These are phyloP conservation scores for Channa maculata DNA, from an alignment of 2,113 vertebrate species.

Conservation along the genomic window DNA sequence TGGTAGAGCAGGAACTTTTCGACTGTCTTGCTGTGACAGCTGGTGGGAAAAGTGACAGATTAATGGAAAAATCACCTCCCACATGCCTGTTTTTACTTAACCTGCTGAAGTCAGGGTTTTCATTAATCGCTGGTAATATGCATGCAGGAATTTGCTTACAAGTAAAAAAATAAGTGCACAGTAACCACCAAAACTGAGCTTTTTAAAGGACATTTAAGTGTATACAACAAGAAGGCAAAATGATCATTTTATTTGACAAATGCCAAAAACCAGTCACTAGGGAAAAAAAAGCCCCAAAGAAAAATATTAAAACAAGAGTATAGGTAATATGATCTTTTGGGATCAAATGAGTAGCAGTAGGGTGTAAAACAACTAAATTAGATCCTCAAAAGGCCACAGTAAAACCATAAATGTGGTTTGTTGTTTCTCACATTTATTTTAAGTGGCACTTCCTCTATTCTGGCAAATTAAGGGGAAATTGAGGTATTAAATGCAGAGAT, in stretches of 20 bases:
- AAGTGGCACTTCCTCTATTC: background rate
- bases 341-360: background rate
- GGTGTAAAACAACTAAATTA: conserved; percentile 19
- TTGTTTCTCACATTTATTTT: conserved; percentile 3
- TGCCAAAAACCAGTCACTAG: too few relatives aligned
- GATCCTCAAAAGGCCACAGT: conserved; percentile 1
- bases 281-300: too few relatives aligned
- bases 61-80: background rate
- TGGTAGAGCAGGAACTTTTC: background rate
- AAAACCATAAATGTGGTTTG: background rate
- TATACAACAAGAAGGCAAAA: too few relatives aligned
- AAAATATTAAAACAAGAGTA: too few relatives aligned
- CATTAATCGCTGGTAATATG: background rate
- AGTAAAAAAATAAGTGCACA: background rate
- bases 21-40: background rate
- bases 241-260: too few relatives aligned
- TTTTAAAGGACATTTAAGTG: too few relatives aligned
- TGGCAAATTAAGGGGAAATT: background rate
- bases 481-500: conserved; percentile 6
- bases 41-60: conserved; percentile 8
- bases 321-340: background rate
- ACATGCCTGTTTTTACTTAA: background rate
- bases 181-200: background rate
- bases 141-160: background rate
- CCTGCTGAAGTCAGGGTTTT: background rate